Percentiles rank a stretch among this genome's conserved stretches.
Conservation (phyloP, 2,113 vertebrate species). For the Dissostichus mawsoni region DNA sequence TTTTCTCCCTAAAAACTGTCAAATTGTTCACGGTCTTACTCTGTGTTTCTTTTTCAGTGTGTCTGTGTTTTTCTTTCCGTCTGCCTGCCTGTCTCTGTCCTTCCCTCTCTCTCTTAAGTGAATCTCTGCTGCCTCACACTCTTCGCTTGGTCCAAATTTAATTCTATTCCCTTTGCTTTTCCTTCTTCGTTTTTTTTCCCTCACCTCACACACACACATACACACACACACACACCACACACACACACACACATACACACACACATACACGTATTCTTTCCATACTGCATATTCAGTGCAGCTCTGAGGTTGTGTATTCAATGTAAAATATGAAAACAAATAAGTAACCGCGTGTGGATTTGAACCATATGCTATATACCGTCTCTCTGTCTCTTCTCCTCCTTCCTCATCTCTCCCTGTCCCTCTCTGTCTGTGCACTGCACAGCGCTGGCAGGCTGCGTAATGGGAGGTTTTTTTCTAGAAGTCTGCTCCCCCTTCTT, state of each 20-base stretch:
- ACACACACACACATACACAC: conserved; percentile 2
- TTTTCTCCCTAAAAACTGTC: conserved; percentile 54
- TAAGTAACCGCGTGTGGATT: conserved; percentile 43
- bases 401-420: conserved; percentile 47
- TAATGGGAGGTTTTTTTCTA: conserved; percentile 84
- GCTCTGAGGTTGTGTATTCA: conserved; percentile 2
- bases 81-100: conserved; percentile 56
- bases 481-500: conserved; percentile 78
- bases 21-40: conserved; percentile 51
- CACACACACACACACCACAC: too few relatives aligned
- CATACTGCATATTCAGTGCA: conserved; percentile 12
- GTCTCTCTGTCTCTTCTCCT: conserved; percentile 49
- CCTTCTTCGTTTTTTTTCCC: conserved; percentile 38
- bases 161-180: conserved; percentile 52
- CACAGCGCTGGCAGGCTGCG: conserved; percentile 75
- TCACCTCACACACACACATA: conserved; percentile 33
- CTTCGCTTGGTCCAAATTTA: conserved; percentile 47
- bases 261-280: neutral
- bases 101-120: conserved; percentile 34
- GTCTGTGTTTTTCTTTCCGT: conserved; percentile 68
- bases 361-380: conserved; percentile 31
- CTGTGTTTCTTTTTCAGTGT: conserved; percentile 36
- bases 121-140: conserved; percentile 51
- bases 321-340: conserved; percentile 44
- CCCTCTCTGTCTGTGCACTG: conserved; percentile 67